Conservation (phyloP, 2,113 vertebrate species). For the Anoplopoma fimbria region DNA sequence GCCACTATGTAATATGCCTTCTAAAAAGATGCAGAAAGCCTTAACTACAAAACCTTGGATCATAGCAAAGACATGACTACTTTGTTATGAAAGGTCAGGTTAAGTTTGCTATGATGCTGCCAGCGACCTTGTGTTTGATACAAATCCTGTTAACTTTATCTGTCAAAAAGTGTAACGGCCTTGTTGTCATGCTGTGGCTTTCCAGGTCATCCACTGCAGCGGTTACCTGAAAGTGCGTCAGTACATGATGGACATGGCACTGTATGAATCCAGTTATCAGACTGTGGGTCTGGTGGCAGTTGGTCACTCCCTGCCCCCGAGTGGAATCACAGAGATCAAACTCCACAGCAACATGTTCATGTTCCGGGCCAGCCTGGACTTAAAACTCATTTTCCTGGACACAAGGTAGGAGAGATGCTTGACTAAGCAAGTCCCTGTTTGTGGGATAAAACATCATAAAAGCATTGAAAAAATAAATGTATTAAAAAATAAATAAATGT, state of each 20-base stretch:
- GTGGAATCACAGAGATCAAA: constrained; percentile 95
- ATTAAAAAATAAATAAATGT: not conserved
- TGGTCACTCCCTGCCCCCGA: constrained; percentile 93
- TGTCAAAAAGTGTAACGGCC: not conserved
- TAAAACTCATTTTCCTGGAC: constrained; percentile 95
- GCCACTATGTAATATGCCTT: not conserved
- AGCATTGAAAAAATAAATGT: not conserved
- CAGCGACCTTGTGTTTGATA: not conserved
- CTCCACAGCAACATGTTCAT: constrained; percentile 98
- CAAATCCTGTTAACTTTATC: not conserved
- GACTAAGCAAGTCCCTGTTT: not conserved
- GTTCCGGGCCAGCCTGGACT: constrained; percentile 94
- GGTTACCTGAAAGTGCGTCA: constrained; percentile 95
- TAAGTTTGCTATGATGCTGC: not conserved
- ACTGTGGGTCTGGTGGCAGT: constrained; percentile 94
- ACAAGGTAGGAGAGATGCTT: constrained; percentile 86
- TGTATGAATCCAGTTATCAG: constrained; percentile 93
- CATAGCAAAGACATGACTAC: not conserved
- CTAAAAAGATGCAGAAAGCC: not conserved
- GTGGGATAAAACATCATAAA: not conserved
- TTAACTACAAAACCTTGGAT: not conserved
- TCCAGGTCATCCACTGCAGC: constrained; percentile 96
- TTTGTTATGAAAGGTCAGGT: too few species aligned
- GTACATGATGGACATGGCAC: constrained; percentile 90
- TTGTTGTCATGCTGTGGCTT: not conserved